phyloP scores from a whole-genome alignment of 2,797 vertebrate species.

The Lithobates pipiens region DNA sequence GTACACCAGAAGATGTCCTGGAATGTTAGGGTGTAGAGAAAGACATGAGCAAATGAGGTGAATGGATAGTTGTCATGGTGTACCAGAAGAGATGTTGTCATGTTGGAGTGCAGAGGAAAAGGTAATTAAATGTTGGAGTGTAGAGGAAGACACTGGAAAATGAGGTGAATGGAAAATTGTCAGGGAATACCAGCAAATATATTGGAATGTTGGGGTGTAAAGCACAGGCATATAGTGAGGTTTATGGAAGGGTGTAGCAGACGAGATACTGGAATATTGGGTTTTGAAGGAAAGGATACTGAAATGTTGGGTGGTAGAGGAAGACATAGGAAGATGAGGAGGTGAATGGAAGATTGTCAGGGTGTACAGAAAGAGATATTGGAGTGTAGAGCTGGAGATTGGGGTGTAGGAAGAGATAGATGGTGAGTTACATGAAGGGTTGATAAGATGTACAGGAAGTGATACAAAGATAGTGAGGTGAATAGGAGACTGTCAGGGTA shows the following conservation, averaged over 20 bases:
- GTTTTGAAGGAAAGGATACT: background rate
- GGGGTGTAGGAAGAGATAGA: background rate
- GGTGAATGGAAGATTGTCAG: background rate
- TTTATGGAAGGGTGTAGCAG: no score
- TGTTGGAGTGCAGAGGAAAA: background rate
- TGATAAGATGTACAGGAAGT: no score
- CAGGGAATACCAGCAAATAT: background rate
- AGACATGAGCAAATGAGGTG: no score
- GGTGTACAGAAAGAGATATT: background rate
- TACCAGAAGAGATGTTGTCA: background rate
- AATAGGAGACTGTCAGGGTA: background rate
- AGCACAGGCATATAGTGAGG: background rate
- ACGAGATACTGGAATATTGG: background rate
- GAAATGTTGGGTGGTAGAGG: no score
- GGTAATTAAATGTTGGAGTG: background rate
- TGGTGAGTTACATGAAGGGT: no score
- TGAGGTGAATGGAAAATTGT: no score
- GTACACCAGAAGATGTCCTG: background rate
- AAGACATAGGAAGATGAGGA: no score
- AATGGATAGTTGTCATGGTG: background rate
- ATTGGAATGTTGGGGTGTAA: background rate
- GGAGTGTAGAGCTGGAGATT: no score
- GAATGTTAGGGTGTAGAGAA: no score
- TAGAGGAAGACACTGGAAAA: background rate
- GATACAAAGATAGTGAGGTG: background rate